These are phyloP conservation scores for Disparrhopalites patrizii DNA, from an alignment of 2,888 invertebrate species.

Conservation along the genomic window DNA sequence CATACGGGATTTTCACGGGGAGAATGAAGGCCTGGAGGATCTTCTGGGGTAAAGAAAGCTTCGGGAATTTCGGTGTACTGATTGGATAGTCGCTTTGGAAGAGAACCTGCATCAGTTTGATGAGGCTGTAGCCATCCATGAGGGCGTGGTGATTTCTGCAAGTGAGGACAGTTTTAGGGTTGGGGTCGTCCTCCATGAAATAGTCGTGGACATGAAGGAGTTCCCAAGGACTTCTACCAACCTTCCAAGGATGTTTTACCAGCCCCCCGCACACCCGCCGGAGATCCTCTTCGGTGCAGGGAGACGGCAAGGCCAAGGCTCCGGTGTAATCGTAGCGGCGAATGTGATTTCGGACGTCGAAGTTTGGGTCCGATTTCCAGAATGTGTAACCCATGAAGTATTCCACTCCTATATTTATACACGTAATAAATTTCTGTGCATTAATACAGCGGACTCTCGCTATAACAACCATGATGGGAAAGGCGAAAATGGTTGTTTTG, in stretches of 20 bases:
- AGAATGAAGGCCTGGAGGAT: background rate
- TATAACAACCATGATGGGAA: no score
- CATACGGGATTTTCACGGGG: background rate
- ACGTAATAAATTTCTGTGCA: no score
- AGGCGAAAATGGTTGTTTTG: no score
- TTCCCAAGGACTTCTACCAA: background rate
- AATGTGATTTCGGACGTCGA: background rate
- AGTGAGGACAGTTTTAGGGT: background rate
- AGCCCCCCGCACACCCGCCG: background rate
- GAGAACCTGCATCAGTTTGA: background rate
- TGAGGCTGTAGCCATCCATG: background rate
- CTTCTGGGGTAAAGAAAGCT: no score
- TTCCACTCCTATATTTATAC: no score
- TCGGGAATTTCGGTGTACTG: no score
- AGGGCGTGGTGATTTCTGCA: background rate
- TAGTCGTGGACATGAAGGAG: background rate
- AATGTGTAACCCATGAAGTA: background rate
- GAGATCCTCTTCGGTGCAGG: background rate
- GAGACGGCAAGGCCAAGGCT: background rate
- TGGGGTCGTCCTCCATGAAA: background rate
- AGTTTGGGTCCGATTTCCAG: background rate
- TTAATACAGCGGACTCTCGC: no score
- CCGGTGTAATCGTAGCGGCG: background rate
- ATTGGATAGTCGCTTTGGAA: background rate
- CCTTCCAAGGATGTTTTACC: background rate